Evolutionary conservation across 2,888 invertebrate genomes (phyloP).

Genomic region (Liopterus haemorrhoidalis): DNA sequence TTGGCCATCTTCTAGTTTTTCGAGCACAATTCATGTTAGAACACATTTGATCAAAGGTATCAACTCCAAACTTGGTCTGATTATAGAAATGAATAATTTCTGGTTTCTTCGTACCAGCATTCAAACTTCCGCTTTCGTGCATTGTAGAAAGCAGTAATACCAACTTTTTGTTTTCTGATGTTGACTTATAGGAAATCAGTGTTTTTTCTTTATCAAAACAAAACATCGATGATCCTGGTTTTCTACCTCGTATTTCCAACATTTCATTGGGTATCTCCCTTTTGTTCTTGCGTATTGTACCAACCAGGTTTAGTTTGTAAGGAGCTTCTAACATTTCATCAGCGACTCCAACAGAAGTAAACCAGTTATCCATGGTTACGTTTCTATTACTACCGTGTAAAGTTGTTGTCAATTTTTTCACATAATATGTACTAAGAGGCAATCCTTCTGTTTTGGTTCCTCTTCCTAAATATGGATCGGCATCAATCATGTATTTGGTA

Average conservation of each 20-base stretch:
- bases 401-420: constrained; percentile 31
- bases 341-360: constrained; percentile 37
- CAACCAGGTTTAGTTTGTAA: constrained; percentile 37
- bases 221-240: constrained; percentile 15
- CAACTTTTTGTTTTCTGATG: constrained; percentile 24
- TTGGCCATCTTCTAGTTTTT: too few relatives aligned
- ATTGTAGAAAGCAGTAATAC: constrained; percentile 21
- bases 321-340: constrained; percentile 34
- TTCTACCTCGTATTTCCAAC: constrained; percentile 11
- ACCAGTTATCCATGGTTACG: constrained; percentile 39
- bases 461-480: constrained; percentile 36
- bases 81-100: too few relatives aligned
- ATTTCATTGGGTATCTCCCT: constrained; percentile 37
- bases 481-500: constrained; percentile 36
- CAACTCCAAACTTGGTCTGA: too few relatives aligned
- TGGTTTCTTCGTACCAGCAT: too few relatives aligned
- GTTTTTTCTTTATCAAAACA: constrained; percentile 19
- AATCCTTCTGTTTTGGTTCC: too few relatives aligned
- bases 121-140: too few relatives aligned
- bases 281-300: constrained; percentile 38
- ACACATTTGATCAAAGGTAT: too few relatives aligned
- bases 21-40: too few relatives aligned
- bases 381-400: constrained; percentile 33
- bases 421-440: constrained; percentile 33
- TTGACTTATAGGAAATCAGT: constrained; percentile 16